Evolutionary conservation across 2,888 invertebrate species (phyloP), one percentile per base, ranked within the genome.

Genomic region (Agrenia bidenticulata): DNA sequence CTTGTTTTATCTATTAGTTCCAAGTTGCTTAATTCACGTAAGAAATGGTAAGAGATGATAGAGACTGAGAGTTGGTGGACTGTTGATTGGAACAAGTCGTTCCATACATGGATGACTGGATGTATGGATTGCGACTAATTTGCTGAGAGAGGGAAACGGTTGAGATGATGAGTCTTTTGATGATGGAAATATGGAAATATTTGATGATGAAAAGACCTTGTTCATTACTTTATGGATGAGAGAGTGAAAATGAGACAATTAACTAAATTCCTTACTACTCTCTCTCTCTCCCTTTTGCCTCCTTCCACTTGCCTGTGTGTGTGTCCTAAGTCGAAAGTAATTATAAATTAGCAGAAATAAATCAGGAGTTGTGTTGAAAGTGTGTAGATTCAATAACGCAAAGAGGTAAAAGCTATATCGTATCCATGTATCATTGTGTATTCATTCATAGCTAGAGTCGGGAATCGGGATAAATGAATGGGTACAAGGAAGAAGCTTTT

Each of bases 161-260:
- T 51, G 19, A 45, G 51, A 51, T 51, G 51, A 51, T 51, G 21
- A 51, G 51, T 24, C 51, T 24, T 51, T 51, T 51, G 51, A 51
- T 51, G 24, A 51, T 51, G 51, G 23, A 51, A 51, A 51, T 51
- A 51, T 51, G 51, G 51, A 51, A 51, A 51, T 51, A 23, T 51
- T 51, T 51, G 51, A 51, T 23, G 51, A 51, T 45, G 24, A 51
- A 21, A 51, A 51, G 23, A 9, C 17, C 23, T 51, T 19, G 23
- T 51, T 51, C 17, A 51, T 51, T 51, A 51, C 17, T 23, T 51
- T 51, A 17, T 19, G 5, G 4, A 45, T 9, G 19, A 19, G 45
- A 19, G 45, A 45, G 45, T 45, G 45, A 45, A 45, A 45, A 45
- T 45, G 45, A 45, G 19, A 17, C 45, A 45, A 45, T 45, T 45